phyloP scores from a whole-genome alignment of 1,140 invertebrate genomes.

The Pseudobourletiella spinata region DNA sequence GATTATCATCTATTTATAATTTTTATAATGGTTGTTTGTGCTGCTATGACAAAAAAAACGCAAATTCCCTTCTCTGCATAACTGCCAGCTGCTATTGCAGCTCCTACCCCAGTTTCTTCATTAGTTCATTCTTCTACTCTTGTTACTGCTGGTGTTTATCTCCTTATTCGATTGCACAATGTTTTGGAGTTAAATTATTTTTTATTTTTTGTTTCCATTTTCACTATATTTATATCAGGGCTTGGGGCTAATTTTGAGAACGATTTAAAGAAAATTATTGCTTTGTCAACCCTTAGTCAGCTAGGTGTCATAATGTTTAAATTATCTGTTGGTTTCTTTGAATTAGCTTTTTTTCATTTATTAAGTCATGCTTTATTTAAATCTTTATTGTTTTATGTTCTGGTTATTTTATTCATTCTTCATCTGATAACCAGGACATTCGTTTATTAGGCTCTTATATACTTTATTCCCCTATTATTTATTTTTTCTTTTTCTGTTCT shows the following conservation, averaged over 20 bases:
- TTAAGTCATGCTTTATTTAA: constrained; percentile 56
- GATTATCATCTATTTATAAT: too few species aligned
- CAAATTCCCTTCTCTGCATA: constrained; percentile 63
- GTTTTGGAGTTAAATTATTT: constrained; percentile 40
- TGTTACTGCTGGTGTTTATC: constrained; percentile 60
- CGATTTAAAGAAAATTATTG: constrained; percentile 63
- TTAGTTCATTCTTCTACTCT: constrained; percentile 66
- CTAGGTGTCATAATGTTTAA: constrained; percentile 56
- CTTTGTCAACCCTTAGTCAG: constrained; percentile 59
- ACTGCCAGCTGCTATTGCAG: constrained; percentile 57
- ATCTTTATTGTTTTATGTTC: constrained; percentile 53
- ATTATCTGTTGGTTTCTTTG: constrained; percentile 42
- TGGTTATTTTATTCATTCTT: constrained; percentile 52
- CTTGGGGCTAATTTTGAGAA: constrained; percentile 51
- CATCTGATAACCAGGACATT: constrained; percentile 49
- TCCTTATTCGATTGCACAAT: constrained; percentile 52
- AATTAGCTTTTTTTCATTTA: constrained; percentile 54
- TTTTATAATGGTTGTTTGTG: constrained; percentile 46
- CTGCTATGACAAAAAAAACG: constrained; percentile 59
- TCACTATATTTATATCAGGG: constrained; percentile 53
- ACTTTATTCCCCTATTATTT: too few species aligned
- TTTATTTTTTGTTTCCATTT: constrained; percentile 44
- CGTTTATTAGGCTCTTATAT: too few species aligned
- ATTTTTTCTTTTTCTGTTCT: constrained; percentile 45
- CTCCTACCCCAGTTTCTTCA: constrained; percentile 57